These are phyloP conservation scores for Zelleria hepariella DNA, from an alignment of 2,888 invertebrate species.

Conservation along the genomic window DNA sequence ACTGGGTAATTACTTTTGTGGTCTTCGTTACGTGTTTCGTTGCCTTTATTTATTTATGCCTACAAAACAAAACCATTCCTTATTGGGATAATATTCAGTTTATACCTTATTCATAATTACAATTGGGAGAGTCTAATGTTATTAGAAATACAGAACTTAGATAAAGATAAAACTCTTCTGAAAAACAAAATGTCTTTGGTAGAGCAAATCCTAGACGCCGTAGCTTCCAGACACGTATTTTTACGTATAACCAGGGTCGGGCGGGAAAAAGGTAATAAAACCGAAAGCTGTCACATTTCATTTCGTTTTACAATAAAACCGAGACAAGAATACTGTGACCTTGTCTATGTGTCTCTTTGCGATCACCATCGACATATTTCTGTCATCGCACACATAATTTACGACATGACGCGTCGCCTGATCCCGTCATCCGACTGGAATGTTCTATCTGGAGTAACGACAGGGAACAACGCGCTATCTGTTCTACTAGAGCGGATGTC, in stretches of 20 bases:
- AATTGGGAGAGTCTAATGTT: too few relatives aligned
- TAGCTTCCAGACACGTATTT: too few relatives aligned
- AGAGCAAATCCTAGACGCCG: too few relatives aligned
- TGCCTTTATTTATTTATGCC: too few relatives aligned
- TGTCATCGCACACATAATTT: constrained; percentile 47
- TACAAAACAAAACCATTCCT: too few relatives aligned
- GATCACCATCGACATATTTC: constrained; percentile 44
- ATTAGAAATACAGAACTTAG: too few relatives aligned
- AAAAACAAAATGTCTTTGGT: too few relatives aligned
- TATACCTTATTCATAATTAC: too few relatives aligned
- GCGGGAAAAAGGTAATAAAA: neutral
- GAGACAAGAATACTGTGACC: constrained; percentile 16
- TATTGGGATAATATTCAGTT: too few relatives aligned
- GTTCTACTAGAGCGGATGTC: neutral
- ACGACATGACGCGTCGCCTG: constrained; percentile 27
- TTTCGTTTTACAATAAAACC: neutral
- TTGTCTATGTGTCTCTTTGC: constrained; percentile 29
- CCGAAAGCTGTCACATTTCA: constrained; percentile 9
- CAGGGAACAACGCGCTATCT: neutral
- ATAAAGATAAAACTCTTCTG: too few relatives aligned
- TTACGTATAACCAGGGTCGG: too few relatives aligned
- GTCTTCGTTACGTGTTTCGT: neutral
- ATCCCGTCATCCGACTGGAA: constrained; percentile 15
- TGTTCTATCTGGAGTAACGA: neutral
- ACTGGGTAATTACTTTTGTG: neutral